Conservation (phyloP, 2,113 vertebrate genomes). For the Pluvianellus socialis region DNA sequence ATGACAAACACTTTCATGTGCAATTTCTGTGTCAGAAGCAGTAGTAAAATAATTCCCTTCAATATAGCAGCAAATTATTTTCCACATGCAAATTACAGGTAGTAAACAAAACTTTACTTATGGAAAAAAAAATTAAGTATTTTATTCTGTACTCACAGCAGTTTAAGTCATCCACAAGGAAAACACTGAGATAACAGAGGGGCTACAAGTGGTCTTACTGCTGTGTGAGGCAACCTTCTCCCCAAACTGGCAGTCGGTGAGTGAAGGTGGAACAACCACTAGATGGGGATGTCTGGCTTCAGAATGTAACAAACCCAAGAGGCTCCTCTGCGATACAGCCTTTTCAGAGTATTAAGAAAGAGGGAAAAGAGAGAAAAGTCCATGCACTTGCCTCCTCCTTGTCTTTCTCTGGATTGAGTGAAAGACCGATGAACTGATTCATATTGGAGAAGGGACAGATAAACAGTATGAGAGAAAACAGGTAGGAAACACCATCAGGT, state of each 20-base stretch:
- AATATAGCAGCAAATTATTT: neutral
- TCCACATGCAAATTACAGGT: neutral
- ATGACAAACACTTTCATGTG: neutral
- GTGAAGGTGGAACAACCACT: slow-evolving; percentile 28
- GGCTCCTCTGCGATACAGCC: neutral
- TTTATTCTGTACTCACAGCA: neutral
- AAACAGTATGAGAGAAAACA: neutral
- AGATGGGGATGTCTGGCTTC: slow-evolving; percentile 68
- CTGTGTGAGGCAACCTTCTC: neutral
- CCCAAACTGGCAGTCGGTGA: neutral
- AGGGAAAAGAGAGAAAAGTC: too few relatives aligned
- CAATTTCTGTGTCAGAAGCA: neutral
- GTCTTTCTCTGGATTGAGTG: neutral
- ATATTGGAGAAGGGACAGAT: neutral
- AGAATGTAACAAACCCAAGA: neutral
- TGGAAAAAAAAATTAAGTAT: accelerated
- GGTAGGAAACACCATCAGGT: neutral
- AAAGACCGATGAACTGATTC: neutral
- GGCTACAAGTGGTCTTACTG: neutral
- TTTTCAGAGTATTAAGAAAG: neutral
- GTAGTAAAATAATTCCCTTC: neutral
- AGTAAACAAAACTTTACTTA: neutral
- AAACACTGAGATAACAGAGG: neutral
- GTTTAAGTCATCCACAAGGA: neutral
- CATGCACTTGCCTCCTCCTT: neutral